Base-by-base conservation (phyloP, 2,797 vertebrate species). In the Austrolebias charrua region DNA sequence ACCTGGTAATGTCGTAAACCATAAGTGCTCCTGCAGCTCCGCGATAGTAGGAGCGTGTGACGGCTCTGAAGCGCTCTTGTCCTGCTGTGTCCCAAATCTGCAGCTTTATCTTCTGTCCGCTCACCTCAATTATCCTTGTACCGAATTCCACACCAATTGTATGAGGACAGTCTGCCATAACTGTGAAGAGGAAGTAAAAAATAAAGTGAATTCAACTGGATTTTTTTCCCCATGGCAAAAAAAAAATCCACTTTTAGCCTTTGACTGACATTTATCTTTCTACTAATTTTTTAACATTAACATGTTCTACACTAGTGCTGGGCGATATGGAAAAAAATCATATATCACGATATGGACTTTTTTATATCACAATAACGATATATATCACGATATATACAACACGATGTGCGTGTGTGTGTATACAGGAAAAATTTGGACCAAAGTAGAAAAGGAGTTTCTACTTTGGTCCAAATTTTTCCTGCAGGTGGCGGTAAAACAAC, bases 1-100 rank as follows among this genome's bases (percentile, higher is more conserved):
- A 98, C 97, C 98, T 99, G 89, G 98, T 99, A 76, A 99, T 99
- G 88, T 99, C 98, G 6, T 99, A 99, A 68, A 99, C 98, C 97
- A 99, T 99, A 76, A 99, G 96, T 0, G 98, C 98, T 31, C 98
- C 98, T 0, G 98, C 98, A 0, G 98, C 98, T n/a, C 98, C 98
- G 75, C 98, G 94, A 91, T 99, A 99, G 90, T 99, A 99, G 90
- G 96, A 98, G 83, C 98, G 95, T 14, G 98, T 99, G 84, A 99
- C 98, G 47, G 98, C 97, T 88, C 98, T 91, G 91, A 99, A 99
- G 73, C 98, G 93, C 80, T 99, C 98, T 83, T 99, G 98, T 62
- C 98, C 98, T 59, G 98, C 98, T 38, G 98, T 99, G 92, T 99
- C 98, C 98, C 98, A 99, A 70, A 99, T 99, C 92, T 99, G 98